Percentiles rank a stretch among this genome's conserved stretches.
Conservation (phyloP, 2,113 vertebrate genomes). For the Chitala chitala region DNA sequence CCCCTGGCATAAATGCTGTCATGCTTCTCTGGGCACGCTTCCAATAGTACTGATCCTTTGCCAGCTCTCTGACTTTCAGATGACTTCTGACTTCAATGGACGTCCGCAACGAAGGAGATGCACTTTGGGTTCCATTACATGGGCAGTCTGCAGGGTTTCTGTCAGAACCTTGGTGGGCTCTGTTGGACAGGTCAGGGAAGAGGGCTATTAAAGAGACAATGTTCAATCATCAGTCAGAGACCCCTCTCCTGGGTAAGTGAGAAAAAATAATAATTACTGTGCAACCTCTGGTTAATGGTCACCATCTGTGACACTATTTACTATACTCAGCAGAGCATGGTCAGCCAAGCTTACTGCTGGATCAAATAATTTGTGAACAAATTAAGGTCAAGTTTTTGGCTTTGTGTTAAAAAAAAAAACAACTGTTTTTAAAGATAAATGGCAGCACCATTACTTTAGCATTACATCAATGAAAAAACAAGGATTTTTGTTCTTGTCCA, state of each 20-base stretch:
- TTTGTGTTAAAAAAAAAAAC: not conserved
- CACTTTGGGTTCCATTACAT: too few species aligned
- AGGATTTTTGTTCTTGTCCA: too few species aligned
- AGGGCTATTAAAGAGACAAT: constrained; percentile 28
- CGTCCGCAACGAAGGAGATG: not conserved
- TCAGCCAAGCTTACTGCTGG: constrained; percentile 24
- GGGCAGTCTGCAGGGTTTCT: constrained; percentile 23
- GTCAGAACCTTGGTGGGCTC: constrained; percentile 24
- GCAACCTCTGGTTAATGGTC: constrained; percentile 24
- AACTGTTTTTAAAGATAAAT: not conserved
- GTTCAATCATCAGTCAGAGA: not conserved
- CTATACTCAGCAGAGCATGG: constrained; percentile 26
- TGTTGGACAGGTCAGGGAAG: constrained; percentile 41
- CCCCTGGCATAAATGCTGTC: too few species aligned
- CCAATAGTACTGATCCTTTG: constrained; percentile 17
- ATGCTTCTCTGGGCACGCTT: not conserved
- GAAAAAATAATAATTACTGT: constrained; percentile 31
- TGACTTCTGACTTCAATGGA: constrained; percentile 35
- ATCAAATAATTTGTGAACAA: constrained; percentile 30
- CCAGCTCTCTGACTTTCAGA: constrained; percentile 44
- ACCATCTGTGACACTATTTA: constrained; percentile 45
- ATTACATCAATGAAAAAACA: too few species aligned
- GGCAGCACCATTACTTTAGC: too few species aligned
- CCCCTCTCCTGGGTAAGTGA: constrained; percentile 20
- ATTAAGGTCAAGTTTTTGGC: not conserved